Base-by-base conservation (phyloP, 2,797 vertebrate genomes). In the Xenops minutus region DNA sequence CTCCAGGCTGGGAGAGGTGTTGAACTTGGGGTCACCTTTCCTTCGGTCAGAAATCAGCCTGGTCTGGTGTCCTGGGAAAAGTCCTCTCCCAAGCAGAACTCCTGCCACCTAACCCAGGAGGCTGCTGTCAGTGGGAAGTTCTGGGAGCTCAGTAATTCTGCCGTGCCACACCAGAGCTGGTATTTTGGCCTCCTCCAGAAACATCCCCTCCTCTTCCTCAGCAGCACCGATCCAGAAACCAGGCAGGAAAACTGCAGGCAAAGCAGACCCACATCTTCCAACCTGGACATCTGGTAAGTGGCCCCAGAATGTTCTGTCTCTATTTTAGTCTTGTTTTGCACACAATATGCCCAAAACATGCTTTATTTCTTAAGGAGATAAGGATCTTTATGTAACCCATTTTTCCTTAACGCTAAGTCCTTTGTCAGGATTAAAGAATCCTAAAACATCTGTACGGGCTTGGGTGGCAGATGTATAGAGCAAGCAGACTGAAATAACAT, bases 341-440 rank as follows among this genome's bases (percentile, higher is more conserved):
- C 66, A 95, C 96, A 91, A 72, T 96, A 97, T 95, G 96, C 95
- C 93, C 95, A 22, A 91, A 95, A 96, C 89, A 88, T 93, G 85
- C 95, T 90, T 76, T 80, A 67, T 80, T 88, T 88, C 94, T 92
- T 94, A 92, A 96, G 96, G 94, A 97, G 96, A 96, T 86, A 95
- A 97, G 89, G 86, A 88, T 95, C 94, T 95, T 97, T 94, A 96
- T 49, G 89, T 94, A 97, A 91, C 97, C 96, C 94, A 69, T 96
- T 95, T 96, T 95, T 95, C 95, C 94, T 94, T 96, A 89, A 95
- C 72, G 17, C 84, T 93, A 95, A 95, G 61, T 93, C 92, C 89
- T 82, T 96, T 93, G 92, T 95, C 64, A 79, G 95, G 96, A 96
- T 97, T 94, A 96, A 88, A 68, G 83, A 85, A 89, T 88, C 92